These are phyloP conservation scores for Aegypius monachus DNA, from an alignment of 2,113 vertebrate species.

Conservation along the genomic window DNA sequence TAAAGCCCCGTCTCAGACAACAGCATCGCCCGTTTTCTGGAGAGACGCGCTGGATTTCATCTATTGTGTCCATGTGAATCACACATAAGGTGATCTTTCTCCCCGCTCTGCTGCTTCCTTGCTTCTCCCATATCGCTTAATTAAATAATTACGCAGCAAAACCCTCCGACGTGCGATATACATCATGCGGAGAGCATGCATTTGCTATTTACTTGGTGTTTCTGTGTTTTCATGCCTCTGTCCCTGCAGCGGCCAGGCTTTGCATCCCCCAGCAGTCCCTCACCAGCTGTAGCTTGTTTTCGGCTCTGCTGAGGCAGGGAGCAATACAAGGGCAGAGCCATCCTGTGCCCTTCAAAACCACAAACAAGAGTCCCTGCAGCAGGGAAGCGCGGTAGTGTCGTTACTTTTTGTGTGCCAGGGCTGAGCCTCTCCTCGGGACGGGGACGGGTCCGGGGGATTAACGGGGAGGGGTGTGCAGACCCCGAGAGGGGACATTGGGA, in stretches of 20 bases:
- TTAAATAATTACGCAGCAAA: background rate
- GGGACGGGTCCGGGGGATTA: background rate
- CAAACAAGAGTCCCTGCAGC: background rate
- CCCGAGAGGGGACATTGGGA: background rate
- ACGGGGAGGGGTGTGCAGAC: background rate
- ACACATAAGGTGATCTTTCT: background rate
- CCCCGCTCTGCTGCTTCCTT: background rate
- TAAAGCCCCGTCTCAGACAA: background rate
- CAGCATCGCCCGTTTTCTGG: background rate
- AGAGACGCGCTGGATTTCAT: background rate
- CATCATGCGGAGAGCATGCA: background rate
- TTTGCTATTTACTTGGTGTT: background rate
- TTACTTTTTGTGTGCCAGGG: background rate
- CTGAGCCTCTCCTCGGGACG: background rate
- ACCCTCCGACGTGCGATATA: background rate
- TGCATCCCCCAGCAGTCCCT: background rate
- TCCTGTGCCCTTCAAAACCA: background rate
- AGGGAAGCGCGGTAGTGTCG: accelerated
- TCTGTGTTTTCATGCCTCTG: too few species aligned
- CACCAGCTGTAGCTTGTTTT: accelerated
- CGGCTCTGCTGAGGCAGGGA: background rate
- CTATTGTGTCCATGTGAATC: background rate
- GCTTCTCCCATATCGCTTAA: background rate
- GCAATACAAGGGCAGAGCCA: background rate
- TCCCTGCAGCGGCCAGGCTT: background rate